phyloP scores from a whole-genome alignment of 2,888 invertebrate species.

The Campaea margaritaria region DNA sequence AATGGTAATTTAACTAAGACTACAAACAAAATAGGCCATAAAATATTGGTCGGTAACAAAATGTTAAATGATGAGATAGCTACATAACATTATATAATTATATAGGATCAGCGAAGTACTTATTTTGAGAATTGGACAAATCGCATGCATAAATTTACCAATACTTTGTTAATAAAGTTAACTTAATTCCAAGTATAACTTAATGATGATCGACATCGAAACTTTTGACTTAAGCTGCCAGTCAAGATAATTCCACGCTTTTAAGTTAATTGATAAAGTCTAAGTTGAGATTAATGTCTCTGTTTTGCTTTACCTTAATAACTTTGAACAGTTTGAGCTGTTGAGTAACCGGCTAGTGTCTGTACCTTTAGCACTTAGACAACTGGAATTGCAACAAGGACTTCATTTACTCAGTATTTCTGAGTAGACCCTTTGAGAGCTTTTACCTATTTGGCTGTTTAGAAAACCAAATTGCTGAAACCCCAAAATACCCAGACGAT shows the following conservation, averaged over 20 bases:
- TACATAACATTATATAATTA: background rate
- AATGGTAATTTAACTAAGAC: no score
- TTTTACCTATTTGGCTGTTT: background rate
- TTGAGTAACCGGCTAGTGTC: background rate
- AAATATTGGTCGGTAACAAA: no score
- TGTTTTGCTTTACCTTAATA: conserved; percentile 7
- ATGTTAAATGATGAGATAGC: background rate
- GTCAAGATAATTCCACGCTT: conserved; percentile 38
- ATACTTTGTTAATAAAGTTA: background rate
- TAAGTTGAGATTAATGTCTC: conserved; percentile 34
- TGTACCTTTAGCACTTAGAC: background rate
- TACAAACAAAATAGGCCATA: no score
- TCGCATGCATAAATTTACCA: conserved; percentile 5
- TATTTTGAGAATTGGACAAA: no score
- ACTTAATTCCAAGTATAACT: conserved; percentile 6
- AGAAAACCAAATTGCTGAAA: background rate
- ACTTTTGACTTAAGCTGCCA: conserved; percentile 28
- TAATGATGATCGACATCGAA: conserved; percentile 19
- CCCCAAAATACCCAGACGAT: no score
- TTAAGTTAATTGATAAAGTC: conserved; percentile 41
- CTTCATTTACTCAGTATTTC: background rate
- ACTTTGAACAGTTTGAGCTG: background rate
- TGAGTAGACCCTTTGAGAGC: background rate
- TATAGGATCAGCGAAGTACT: no score
- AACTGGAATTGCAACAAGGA: background rate